Evolutionary conservation across 2,888 invertebrate genomes (phyloP).

Genomic region (Drosophila subquinaria): DNA sequence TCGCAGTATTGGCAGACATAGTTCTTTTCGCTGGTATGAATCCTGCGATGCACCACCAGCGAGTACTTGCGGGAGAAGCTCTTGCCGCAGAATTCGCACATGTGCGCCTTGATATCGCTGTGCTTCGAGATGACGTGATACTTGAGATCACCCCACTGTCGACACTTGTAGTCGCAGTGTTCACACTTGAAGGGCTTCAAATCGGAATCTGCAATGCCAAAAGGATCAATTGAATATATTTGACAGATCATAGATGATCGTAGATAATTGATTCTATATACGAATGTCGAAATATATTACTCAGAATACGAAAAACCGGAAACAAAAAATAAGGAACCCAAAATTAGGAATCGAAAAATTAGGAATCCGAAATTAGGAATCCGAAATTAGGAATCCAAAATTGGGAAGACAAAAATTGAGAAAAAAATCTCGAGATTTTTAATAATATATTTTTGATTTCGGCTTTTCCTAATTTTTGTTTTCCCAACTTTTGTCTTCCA

Average conservation of each 20-base stretch:
- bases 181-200: constrained; percentile 94
- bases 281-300: too few species aligned
- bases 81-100: constrained; percentile 95
- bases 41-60: constrained; percentile 92
- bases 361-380: too few species aligned
- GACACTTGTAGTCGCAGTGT: constrained; percentile 90
- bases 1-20: constrained; percentile 94
- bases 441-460: too few species aligned
- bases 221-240: not conserved
- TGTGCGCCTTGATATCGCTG: constrained; percentile 92
- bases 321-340: too few species aligned
- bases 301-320: too few species aligned
- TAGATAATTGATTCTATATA: not conserved
- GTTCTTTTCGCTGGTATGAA: constrained; percentile 94
- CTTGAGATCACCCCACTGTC: constrained; percentile 95
- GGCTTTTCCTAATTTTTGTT: too few species aligned
- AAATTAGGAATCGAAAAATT: too few species aligned
- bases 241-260: not conserved
- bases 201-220: constrained; percentile 88
- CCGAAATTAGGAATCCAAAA: too few species aligned
- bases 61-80: constrained; percentile 95
- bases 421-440: too few species aligned
- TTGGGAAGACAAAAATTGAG: too few species aligned
- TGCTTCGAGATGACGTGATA: constrained; percentile 94
- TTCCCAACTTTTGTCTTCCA: too few species aligned